A percentile compares a stretch with the other conserved stretches of the same genome.
These are phyloP conservation scores for Enteromius mattozi DNA, from an alignment of 2,797 vertebrate genomes.

Conservation along the genomic window DNA sequence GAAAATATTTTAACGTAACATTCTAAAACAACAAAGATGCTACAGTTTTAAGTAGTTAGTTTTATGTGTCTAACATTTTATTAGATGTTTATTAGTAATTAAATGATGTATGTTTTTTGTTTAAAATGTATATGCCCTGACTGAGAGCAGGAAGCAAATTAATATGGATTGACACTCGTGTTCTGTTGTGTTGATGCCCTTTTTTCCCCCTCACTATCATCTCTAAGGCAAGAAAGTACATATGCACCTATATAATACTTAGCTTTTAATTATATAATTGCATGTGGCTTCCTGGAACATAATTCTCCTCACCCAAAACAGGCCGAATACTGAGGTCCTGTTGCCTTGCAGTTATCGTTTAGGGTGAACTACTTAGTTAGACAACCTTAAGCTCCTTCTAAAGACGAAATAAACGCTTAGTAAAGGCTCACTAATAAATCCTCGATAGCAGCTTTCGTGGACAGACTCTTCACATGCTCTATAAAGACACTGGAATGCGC, in stretches of 20 bases:
- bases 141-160: not conserved
- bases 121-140: not conserved
- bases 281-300: not conserved
- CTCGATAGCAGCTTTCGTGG: not conserved
- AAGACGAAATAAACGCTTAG: not conserved
- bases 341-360: not conserved
- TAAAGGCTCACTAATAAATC: not conserved
- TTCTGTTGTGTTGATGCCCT: not conserved
- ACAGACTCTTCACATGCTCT: not conserved
- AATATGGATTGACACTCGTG: not conserved
- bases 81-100: not conserved
- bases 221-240: not conserved
- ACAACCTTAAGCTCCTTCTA: not conserved
- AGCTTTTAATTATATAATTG: not conserved
- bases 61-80: conserved; percentile 7
- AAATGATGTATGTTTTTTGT: not conserved
- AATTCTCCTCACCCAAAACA: not conserved
- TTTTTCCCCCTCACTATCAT: not conserved
- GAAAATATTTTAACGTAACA: not conserved
- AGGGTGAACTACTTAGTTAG: not conserved
- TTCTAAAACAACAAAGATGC: not conserved
- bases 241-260: not conserved
- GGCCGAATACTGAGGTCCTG: not conserved
- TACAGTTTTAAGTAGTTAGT: not conserved
- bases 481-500: conserved; percentile 48